Evolutionary conservation across 2,797 vertebrate species (phyloP), one percentile per base, ranked within the genome.

Genomic region (Sebastes variabilis): DNA sequence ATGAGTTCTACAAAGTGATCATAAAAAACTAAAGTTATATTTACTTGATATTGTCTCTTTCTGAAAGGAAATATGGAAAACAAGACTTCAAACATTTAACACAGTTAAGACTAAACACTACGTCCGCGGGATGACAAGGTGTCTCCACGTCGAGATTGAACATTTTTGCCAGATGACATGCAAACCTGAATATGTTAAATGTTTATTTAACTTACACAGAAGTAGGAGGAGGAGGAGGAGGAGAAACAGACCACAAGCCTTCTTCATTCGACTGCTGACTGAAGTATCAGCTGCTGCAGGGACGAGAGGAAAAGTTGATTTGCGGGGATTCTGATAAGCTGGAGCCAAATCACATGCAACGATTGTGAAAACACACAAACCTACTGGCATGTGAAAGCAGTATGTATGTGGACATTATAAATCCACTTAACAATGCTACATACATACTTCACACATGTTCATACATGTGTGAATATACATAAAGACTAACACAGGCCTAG

Each of bases 151-250:
- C 2, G n/a, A 16, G 11, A 22, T 8, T 68, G 30, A 3, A 55
- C n/a, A 56, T 58, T 4, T 12, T 12, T 7, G 22, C n/a, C 10
- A 25, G 42, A 49, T 49, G 42, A 49, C 0, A 20, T 20, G 42
- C 25, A 67, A 66, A 52, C 36, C 5, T 9, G 7, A 65, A 36
- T 6, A 3, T 30, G 8, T 42, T 54, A 13, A 75, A 60, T 0
- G 4, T 55, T 54, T 3, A n/a, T 46, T 16, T 56, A n/a, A 93
- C 94, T 93, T 86, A 95, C 94, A 89, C 11, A 92, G 62, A 20
- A 85, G 34, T 8, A 86, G 0, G 24, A 92, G 2, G 46, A 92
- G 55, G 46, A 92, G 55, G 34, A 91, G 77, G 38, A 93, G 84
- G 4, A 89, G 86, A 5, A 77, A n/a, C 65, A 91, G 75, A 56